phyloP scores from a whole-genome alignment of 1,140 invertebrate genomes.

The Bradysia coprophila region DNA sequence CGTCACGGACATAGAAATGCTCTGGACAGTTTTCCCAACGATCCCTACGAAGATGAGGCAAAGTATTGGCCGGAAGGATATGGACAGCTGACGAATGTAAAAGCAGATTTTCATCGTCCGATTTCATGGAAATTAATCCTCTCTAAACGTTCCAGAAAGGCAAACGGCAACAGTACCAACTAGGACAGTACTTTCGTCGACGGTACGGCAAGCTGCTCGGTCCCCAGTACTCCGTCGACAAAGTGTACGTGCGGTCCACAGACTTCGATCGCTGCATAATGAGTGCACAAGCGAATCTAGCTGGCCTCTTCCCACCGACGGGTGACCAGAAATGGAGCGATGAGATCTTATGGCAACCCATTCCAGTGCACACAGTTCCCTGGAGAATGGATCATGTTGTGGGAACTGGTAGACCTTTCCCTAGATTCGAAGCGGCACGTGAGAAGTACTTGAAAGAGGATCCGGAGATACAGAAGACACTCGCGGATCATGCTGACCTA shows the following conservation, averaged over 20 bases:
- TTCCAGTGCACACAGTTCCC: slow-evolving; percentile 66
- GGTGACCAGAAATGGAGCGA: slow-evolving; percentile 43
- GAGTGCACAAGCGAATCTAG: slow-evolving; percentile 69
- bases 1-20: slow-evolving; percentile 74
- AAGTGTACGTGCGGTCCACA: slow-evolving; percentile 58
- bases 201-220: slow-evolving; percentile 40
- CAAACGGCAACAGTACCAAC: slow-evolving; percentile 51
- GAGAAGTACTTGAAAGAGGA: not conserved
- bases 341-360: slow-evolving; percentile 66
- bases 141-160: slow-evolving; percentile 36
- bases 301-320: slow-evolving; percentile 54
- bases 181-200: slow-evolving; percentile 57
- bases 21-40: slow-evolving; percentile 49
- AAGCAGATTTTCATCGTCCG: too few relatives aligned
- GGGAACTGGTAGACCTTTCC: slow-evolving; percentile 43
- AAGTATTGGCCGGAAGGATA: slow-evolving; percentile 53
- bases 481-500: slow-evolving; percentile 34
- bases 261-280: slow-evolving; percentile 77
- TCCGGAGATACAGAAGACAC: slow-evolving; percentile 30
- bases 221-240: slow-evolving; percentile 27
- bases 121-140: not conserved
- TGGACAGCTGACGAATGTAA: slow-evolving; percentile 62
- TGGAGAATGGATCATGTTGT: slow-evolving; percentile 43
- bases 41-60: slow-evolving; percentile 46
- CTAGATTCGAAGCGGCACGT: slow-evolving; percentile 27